Base-by-base conservation (phyloP, 2,888 invertebrate species). In the Oscheius onirici region DNA sequence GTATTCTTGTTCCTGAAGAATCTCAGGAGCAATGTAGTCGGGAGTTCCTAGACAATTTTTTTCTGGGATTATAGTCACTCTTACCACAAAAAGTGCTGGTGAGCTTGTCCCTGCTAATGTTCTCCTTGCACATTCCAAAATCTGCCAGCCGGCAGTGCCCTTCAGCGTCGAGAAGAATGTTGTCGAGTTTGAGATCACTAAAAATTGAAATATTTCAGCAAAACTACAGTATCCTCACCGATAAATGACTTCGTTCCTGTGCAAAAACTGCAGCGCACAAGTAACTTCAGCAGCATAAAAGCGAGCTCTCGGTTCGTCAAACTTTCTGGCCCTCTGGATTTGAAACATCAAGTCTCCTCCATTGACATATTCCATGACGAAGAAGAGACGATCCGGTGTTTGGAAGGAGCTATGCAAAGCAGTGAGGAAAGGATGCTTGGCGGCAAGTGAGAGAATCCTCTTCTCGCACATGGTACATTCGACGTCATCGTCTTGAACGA, bases 291-390 rank as follows among this genome's bases (percentile, higher is more conserved):
- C 97, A 52, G 97, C 96, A 90, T 99, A 99, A 90, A 99, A 95
- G 51, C 81, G 92, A 20, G 97, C 97, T 58, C 91, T 91, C 0
- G 94, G 92, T 89, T 97, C 97, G 89, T 97, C 97, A 90, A 99
- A 99, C 90, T 97, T 97, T 77, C 97, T 91, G 75, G 97, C 95
- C 87, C 95, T 92, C 90, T 99, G 97, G 84, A 99, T 99, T 92
- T 99, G 97, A 88, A 97, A 83, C 97, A 97, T 90, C 72, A 90
- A 85, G 87, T 90, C 90, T 72, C 90, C 90, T 82, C 97, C 99
- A 90, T 97, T 95, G 67, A 99, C 97, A 90, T 97, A 97, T 90
- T 97, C 97, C 97, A 99, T 99, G 80, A 97, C 96, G 90, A 99
- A 97, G 91, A 97, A 97, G 80, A 99, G 91, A 13, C 95, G 92